Evolutionary conservation across 2,888 invertebrate species (phyloP), one percentile per base, ranked within the genome.

Genomic region (Drosophila robusta): DNA sequence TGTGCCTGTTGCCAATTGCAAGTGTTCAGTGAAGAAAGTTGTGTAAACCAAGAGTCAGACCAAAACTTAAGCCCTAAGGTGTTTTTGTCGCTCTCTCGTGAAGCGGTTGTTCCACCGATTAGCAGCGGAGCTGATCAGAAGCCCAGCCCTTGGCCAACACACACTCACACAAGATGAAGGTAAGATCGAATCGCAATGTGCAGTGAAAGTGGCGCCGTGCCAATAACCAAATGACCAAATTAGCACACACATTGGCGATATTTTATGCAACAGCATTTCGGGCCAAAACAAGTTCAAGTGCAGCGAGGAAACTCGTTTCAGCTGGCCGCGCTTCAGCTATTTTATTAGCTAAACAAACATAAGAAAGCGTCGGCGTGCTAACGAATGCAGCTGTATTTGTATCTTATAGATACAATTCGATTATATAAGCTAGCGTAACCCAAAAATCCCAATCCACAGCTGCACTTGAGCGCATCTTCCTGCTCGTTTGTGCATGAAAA

Each of bases 281-380:
- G 41, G 49, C 34, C 34, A 42, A 70, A 84, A 80, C 89, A 89
- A 86, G 85, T 86, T 86, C 89, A 86, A 86, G 85, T 87, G 89
- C 89, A 89, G 58, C 26, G 32, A 32, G 7, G 26, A 76, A 83
- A 83, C 86, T 66, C 47, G 82, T 85, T 83, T 76, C 49, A 4
- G 42, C 46, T 67, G 51, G 70, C 70, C 73, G 80, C 67, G 80
- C 76, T 67, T 65, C 80, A 70, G 26, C 68, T 68, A 51, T 45
- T 64, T 62, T 68, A 70, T 84, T 78, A 72, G 87, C 63, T 46
- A 70, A 82, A 57, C 72, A 62, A 49, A 61, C 54, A 72, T 54
- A 42, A 47, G 63, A 52, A 47, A 56, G 45, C 57, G 64, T 45
- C 42, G 58, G 70, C 78, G 46, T 54, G 61, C 57, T 56, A 58